phyloP scores from a whole-genome alignment of 2,888 invertebrate species.

The Ophion slaviceki region DNA sequence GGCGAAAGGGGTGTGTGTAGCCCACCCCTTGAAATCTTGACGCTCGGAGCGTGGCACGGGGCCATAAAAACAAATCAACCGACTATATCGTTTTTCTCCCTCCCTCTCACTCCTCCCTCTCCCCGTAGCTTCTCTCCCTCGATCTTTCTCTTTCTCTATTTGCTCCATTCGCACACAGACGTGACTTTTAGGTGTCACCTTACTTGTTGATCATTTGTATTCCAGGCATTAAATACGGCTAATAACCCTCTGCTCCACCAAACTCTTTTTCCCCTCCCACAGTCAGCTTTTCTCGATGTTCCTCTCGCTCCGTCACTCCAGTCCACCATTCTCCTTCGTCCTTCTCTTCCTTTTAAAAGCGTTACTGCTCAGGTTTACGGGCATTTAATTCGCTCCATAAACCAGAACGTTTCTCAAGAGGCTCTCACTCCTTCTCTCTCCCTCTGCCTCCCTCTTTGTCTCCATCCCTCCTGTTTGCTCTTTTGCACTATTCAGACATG shows the following conservation, averaged over 20 bases:
- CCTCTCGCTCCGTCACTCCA: conserved; percentile 6
- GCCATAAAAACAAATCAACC: conserved; percentile 68
- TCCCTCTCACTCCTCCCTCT: conserved; percentile 21
- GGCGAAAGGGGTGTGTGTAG: conserved; percentile 34
- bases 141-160: conserved; percentile 27
- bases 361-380: conserved; percentile 78
- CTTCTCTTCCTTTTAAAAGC: conserved; percentile 69
- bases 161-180: conserved; percentile 51
- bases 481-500: conserved; percentile 38
- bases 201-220: conserved; percentile 81
- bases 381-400: conserved; percentile 78
- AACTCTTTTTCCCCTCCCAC: conserved; percentile 37
- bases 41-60: conserved; percentile 59
- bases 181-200: conserved; percentile 64
- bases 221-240: conserved; percentile 76
- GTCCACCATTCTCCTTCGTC: conserved; percentile 6
- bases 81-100: conserved; percentile 51
- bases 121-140: conserved; percentile 12
- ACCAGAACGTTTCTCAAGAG: conserved; percentile 70
- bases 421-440: conserved; percentile 24
- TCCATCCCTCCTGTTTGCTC: background rate
- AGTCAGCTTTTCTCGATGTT: conserved; percentile 10
- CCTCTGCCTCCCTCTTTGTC: too few relatives aligned
- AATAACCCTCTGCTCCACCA: conserved; percentile 72
- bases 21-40: conserved; percentile 62